Evolutionary conservation across 2,797 vertebrate species (phyloP).

Genomic region (Steatocranus sp.): DNA sequence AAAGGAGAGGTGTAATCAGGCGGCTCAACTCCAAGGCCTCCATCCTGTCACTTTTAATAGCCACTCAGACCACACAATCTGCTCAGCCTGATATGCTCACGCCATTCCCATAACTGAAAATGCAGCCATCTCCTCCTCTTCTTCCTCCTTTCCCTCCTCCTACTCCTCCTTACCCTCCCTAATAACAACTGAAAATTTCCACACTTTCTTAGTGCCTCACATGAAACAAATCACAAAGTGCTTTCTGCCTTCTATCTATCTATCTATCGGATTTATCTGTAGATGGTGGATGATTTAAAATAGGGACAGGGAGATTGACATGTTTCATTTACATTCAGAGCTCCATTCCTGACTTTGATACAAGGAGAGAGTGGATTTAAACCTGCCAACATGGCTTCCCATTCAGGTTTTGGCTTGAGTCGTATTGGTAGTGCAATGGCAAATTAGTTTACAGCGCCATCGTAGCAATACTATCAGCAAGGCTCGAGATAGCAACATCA

Average conservation of each 20-base stretch:
- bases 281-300: conserved; percentile 28
- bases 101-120: conserved; percentile 76
- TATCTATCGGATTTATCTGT: not conserved
- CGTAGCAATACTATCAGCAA: not conserved
- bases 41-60: conserved; percentile 95
- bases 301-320: conserved; percentile 38
- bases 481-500: not conserved
- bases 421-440: conserved; percentile 3
- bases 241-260: conserved; percentile 13
- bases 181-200: conserved; percentile 84
- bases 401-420: conserved; percentile 12
- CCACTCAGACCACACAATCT: conserved; percentile 90
- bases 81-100: conserved; percentile 81
- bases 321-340: conserved; percentile 52
- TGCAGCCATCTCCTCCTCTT: conserved; percentile 41
- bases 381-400: conserved; percentile 25
- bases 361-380: conserved; percentile 47
- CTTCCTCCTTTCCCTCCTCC: conserved; percentile 21
- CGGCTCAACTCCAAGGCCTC: conserved; percentile 82
- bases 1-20: conserved; percentile 89
- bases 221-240: conserved; percentile 52
- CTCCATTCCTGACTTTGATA: conserved; percentile 44
- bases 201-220: conserved; percentile 35
- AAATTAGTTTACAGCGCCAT: conserved; percentile 18
- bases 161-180: conserved; percentile 70